Base-by-base conservation (phyloP, 2,888 invertebrate species). In the Dorcus hopei region DNA sequence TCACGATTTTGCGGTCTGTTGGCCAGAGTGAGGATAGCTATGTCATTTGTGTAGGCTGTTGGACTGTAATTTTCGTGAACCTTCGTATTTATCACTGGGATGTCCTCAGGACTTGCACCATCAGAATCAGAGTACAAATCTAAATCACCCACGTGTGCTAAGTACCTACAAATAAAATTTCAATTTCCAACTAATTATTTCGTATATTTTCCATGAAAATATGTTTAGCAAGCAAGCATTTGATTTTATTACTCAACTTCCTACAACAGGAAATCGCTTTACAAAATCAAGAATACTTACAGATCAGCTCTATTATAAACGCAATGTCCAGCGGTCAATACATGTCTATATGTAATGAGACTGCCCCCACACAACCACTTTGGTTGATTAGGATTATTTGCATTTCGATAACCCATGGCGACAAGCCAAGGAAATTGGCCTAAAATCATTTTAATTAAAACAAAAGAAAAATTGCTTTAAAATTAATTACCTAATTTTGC, bases 391-490 rank as follows among this genome's bases (percentile, higher is more conserved):
- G 78, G 77, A 68, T 79, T 77, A 56, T 74, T 77, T 3, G 59
- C 48, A 42, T 79, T 79, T 61, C 79, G 81, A 72, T 90, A 93
- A 0, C 91, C 93, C 40, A 93, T 77, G 3, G 87, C 83, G 0
- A 86, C 86, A 66, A 91, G 83, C 91, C 92, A 93, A 0, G 93
- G 93, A 85, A 90, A 92, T 52, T 87, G 85, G 16, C 88, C 91
- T 88, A 52, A 14, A 39, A 50, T 4, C 14, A 26, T 4, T 2
- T 4, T 2, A 26, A 48, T 5, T 5, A 33, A 49, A 49, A 8
- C 14, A 33, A 3, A 11, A 19, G 3, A 19, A 19, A 19, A 19
- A 3, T 16, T 38, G 9, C 0, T 16, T n/a, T 41, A 3, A 14
- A 14, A 33, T 14, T 38, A 59, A 75, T 78, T 74, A 87, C 88